Evolutionary conservation across 2,888 invertebrate genomes (phyloP).

Genomic region (Tridacna crocea): DNA sequence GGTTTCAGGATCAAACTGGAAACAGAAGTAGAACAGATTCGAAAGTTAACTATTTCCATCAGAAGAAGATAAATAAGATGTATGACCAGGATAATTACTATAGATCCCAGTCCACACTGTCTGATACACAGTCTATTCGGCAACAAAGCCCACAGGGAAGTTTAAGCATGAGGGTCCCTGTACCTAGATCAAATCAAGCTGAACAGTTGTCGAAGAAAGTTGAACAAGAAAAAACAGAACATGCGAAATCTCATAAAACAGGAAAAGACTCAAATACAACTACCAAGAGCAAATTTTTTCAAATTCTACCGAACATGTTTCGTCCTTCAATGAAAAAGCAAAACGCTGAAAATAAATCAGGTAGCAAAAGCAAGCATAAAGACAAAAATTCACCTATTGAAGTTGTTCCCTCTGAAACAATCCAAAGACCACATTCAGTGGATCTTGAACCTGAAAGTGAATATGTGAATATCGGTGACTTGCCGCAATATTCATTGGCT

Average conservation of each 20-base stretch:
- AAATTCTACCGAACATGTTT: conserved; percentile 64
- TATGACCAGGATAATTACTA: conserved; percentile 69
- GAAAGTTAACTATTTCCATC: conserved; percentile 72
- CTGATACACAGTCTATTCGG: conserved; percentile 4
- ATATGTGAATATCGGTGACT: conserved; percentile 56
- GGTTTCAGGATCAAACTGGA: conserved; percentile 62
- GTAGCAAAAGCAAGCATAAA: conserved; percentile 35
- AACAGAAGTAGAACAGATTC: conserved; percentile 60
- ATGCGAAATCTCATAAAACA: conserved; percentile 36
- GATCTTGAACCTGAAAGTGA: conserved; percentile 50
- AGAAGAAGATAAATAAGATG: conserved; percentile 66
- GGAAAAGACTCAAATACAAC: conserved; percentile 38
- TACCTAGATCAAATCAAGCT: conserved; percentile 25
- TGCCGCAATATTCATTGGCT: conserved; percentile 61
- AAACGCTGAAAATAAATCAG: conserved; percentile 37
- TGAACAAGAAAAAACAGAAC: background rate
- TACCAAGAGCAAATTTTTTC: conserved; percentile 56
- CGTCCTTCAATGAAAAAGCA: conserved; percentile 57
- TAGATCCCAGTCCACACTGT: conserved; percentile 48
- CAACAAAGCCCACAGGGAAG: background rate
- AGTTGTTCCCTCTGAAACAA: background rate
- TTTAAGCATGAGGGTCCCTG: background rate
- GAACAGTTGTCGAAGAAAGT: conserved; percentile 20
- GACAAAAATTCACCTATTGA: conserved; percentile 17
- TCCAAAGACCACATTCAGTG: background rate